Percentiles rank a stretch among this genome's conserved stretches.
Conservation (phyloP, 2,888 invertebrate species). For the Tenthredo notha region DNA sequence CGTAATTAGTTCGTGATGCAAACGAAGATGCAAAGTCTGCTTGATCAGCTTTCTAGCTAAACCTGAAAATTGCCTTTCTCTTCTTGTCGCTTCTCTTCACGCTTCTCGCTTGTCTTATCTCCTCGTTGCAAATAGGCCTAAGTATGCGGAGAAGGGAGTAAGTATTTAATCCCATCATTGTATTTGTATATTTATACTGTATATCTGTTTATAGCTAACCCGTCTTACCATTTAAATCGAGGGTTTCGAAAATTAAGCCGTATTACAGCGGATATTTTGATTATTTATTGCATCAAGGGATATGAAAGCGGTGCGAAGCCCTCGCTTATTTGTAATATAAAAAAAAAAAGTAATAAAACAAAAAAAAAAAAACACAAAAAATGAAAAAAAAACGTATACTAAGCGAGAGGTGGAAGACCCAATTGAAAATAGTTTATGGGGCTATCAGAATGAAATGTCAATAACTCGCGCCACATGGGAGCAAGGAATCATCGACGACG, state of each 20-base stretch:
- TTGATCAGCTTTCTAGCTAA: constrained; percentile 28
- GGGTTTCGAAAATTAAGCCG: background rate
- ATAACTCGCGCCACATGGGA: constrained; percentile 28
- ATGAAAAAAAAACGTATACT: background rate
- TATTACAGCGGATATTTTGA: background rate
- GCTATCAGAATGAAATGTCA: constrained; percentile 25
- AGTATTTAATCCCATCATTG: background rate
- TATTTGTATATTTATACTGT: background rate
- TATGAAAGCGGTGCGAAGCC: background rate
- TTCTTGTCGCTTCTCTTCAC: background rate
- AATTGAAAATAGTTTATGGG: constrained; percentile 36
- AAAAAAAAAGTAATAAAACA: no score
- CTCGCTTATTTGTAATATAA: background rate
- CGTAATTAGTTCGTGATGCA: background rate
- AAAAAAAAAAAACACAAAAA: no score
- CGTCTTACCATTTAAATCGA: constrained; percentile 8
- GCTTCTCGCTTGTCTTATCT: constrained; percentile 1
- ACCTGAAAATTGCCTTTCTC: constrained; percentile 40
- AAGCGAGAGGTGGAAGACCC: background rate
- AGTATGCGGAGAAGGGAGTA: background rate
- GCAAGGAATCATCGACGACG: constrained; percentile 15
- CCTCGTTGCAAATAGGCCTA: constrained; percentile 1
- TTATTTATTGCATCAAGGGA: background rate
- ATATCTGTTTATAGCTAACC: background rate
- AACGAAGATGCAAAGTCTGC: constrained; percentile 12